Evolutionary conservation across 2,888 invertebrate species (phyloP).

Genomic region (Andrena trimmerana): DNA sequence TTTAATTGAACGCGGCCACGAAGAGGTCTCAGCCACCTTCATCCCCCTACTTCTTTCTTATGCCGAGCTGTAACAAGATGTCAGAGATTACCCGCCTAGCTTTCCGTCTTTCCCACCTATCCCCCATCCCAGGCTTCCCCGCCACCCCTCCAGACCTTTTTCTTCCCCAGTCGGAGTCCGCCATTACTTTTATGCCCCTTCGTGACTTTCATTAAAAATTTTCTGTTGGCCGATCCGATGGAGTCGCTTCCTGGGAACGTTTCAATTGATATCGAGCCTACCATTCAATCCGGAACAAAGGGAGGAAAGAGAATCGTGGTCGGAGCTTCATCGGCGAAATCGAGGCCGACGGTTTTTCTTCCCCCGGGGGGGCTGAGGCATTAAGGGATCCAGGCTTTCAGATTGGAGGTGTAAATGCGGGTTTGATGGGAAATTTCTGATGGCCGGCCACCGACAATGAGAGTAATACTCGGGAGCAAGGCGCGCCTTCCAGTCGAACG

Average conservation of each 20-base stretch:
- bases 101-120: conserved; percentile 35
- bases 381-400: conserved; percentile 50
- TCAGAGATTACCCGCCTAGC: conserved; percentile 68
- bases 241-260: conserved; percentile 49
- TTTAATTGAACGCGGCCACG: conserved; percentile 80
- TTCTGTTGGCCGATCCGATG: conserved; percentile 61
- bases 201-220: conserved; percentile 72
- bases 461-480: conserved; percentile 6
- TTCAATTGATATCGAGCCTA: conserved; percentile 69
- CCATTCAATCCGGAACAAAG: conserved; percentile 65
- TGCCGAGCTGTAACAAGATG: conserved; percentile 69
- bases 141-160: not conserved
- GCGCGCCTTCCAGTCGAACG: not conserved
- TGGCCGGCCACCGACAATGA: conserved; percentile 42
- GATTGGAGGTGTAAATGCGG: conserved; percentile 58
- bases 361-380: conserved; percentile 6
- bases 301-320: conserved; percentile 18
- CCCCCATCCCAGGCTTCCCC: not conserved
- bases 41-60: conserved; percentile 43
- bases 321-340: conserved; percentile 49
- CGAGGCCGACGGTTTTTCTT: conserved; percentile 37
- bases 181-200: conserved; percentile 30
- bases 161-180: conserved; percentile 8
- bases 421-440: conserved; percentile 58
- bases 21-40: conserved; percentile 44